Conservation (phyloP, 2,888 invertebrate genomes). For the Adelphocoris suturalis region DNA sequence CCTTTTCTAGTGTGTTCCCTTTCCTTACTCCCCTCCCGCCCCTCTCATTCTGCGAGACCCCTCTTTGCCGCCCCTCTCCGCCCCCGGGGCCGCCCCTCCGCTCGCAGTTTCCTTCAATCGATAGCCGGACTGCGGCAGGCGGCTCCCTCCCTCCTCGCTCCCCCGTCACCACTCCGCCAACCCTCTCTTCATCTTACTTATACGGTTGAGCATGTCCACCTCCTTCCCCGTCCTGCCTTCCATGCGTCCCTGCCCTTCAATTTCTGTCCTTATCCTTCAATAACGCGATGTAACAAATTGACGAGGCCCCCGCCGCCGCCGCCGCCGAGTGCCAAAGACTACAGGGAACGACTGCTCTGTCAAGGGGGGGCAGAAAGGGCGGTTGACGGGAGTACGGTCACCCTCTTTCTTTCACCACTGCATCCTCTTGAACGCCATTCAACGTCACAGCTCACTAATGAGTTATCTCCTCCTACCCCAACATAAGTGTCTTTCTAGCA, state of each 20-base stretch:
- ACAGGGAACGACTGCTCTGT: background rate
- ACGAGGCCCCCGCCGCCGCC: background rate
- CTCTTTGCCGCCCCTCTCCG: background rate
- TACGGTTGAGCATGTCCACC: constrained; percentile 31
- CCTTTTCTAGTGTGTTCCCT: constrained; percentile 17
- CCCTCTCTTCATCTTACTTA: background rate
- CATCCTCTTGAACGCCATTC: background rate
- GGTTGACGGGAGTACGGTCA: background rate
- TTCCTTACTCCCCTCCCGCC: background rate
- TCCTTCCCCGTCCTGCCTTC: background rate
- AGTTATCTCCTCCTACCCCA: background rate
- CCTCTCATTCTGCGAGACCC: background rate
- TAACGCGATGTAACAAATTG: constrained; percentile 20
- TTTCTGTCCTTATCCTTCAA: background rate
- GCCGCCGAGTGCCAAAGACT: background rate
- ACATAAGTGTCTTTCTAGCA: no score
- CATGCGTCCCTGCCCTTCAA: background rate
- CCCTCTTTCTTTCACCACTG: constrained; percentile 5
- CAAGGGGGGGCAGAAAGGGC: background rate
- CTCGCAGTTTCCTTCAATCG: constrained; percentile 31
- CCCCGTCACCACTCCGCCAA: background rate
- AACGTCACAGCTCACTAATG: background rate
- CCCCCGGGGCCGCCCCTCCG: background rate
- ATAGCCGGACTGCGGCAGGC: constrained; percentile 42
- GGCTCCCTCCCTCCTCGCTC: background rate